These are phyloP conservation scores for Orthonychiurus folsomi DNA, from an alignment of 2,888 invertebrate genomes.

Conservation along the genomic window DNA sequence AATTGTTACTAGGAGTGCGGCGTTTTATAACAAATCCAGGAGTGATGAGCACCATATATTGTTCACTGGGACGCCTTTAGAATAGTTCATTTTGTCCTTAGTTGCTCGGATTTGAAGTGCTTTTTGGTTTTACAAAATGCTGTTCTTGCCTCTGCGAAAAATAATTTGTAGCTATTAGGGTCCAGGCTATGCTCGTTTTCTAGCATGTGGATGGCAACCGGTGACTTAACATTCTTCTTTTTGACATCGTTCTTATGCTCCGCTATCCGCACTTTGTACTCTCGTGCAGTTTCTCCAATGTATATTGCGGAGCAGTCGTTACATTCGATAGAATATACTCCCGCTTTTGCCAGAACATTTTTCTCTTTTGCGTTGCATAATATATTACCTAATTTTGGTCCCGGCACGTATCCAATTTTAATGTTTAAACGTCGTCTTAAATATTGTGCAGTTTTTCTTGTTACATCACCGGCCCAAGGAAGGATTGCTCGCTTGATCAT, in stretches of 20 bases:
- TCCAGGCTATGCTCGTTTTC: neutral
- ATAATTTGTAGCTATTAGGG: neutral
- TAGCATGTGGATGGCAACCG: neutral
- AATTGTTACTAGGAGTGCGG: neutral
- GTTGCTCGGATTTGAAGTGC: neutral
- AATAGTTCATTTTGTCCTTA: neutral
- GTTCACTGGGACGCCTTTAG: neutral
- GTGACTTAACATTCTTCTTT: neutral
- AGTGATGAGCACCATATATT: neutral
- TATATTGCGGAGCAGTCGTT: neutral
- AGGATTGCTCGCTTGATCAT: neutral
- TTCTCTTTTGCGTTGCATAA: slow-evolving; percentile 1
- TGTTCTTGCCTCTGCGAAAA: neutral
- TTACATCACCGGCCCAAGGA: neutral
- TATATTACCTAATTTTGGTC: neutral
- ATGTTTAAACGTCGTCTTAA: neutral
- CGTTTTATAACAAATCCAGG: neutral
- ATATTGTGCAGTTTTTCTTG: neutral
- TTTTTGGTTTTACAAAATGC: neutral
- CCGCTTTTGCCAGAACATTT: neutral
- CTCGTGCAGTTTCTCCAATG: neutral
- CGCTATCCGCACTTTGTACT: neutral
- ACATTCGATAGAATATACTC: neutral
- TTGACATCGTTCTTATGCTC: neutral
- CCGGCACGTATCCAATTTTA: neutral